Conservation (phyloP, 2,888 invertebrate species). For the Pteria penguin region DNA sequence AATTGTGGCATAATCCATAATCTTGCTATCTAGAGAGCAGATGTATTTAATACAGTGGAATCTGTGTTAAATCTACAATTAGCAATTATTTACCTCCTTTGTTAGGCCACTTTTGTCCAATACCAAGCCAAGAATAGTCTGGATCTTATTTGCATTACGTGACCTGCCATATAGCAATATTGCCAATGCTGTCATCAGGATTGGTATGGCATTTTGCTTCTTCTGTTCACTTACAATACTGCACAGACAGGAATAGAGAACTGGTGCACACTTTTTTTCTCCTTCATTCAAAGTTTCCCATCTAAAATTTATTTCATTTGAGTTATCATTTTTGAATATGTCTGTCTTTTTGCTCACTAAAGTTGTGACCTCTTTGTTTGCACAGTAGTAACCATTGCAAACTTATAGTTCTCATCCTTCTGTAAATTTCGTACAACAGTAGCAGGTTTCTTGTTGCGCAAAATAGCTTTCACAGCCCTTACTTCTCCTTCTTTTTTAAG, state of each 20-base stretch:
- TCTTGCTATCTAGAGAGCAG: no score
- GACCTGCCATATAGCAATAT: constrained; percentile 32
- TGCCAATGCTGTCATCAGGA: not conserved
- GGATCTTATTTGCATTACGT: constrained; percentile 17
- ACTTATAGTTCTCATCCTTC: constrained; percentile 7
- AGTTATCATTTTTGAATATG: constrained; percentile 11
- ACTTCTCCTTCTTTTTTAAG: no score
- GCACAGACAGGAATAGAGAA: not conserved
- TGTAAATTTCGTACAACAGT: constrained; percentile 16
- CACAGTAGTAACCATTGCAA: not conserved
- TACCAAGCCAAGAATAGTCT: constrained; percentile 25
- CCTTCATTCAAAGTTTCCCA: constrained; percentile 17
- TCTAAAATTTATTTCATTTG: constrained; percentile 25
- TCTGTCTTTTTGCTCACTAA: constrained; percentile 1
- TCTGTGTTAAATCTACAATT: no score
- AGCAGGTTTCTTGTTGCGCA: not conserved
- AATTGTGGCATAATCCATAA: no score
- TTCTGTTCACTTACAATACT: no score
- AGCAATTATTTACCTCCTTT: constrained; percentile 36
- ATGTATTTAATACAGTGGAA: no score
- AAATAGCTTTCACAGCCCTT: constrained; percentile 8
- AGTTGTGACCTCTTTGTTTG: constrained; percentile 4
- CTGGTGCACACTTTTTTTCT: constrained; percentile 17
- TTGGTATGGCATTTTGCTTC: constrained; percentile 3
- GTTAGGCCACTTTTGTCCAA: constrained; percentile 30